Evolutionary conservation across 2,888 invertebrate genomes (phyloP), one percentile per base, ranked within the genome.

Genomic region (Hypercompe scribonia): DNA sequence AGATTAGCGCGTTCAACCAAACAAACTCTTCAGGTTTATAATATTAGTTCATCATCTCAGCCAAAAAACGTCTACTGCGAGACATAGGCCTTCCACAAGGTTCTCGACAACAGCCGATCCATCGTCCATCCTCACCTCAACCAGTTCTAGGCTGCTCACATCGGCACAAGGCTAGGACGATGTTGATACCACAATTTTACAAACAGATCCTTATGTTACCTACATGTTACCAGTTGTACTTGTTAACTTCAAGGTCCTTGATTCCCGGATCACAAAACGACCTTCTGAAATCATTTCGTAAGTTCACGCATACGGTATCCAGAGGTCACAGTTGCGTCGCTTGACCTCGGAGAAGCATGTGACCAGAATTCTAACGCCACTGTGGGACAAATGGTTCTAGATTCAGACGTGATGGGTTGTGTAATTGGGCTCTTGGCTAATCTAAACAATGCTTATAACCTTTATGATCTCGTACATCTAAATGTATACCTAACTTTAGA

Each of bases 291-390:
- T 31, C 11, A 33, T 70, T 63, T 70, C 70, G 31, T 70, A 11
- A 70, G 42, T 28, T 42, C 64, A 70, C 33, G 70, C 70, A 34
- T 70, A 50, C 33, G 64, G 28, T 24, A 7, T n/a, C 7, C n/a
- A 70, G 50, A 70, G 70, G 70, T 70, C 70, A 39, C 39, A 11
- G 4, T 70, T 71, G 71, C 71, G 54, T 65, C 54, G 31, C 1
- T 24, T 39, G 33, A 71, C 71, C 65, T 65, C 54, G 31, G 39
- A 13, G n/a, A 31, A 42, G 21, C 31, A 39, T 39, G 71, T 65
- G 65, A 36, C 28, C 5, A 31, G 54, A 71, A 34, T 71, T 0
- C 66, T 31, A 31, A 66, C 21, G 1, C 21, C 28, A 28, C 21
- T 21, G 10, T 46, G 31, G 42, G 66, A 42, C 28, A 31, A 65